Evolutionary conservation across 2,797 vertebrate genomes (phyloP).

Genomic region (Anableps anableps): DNA sequence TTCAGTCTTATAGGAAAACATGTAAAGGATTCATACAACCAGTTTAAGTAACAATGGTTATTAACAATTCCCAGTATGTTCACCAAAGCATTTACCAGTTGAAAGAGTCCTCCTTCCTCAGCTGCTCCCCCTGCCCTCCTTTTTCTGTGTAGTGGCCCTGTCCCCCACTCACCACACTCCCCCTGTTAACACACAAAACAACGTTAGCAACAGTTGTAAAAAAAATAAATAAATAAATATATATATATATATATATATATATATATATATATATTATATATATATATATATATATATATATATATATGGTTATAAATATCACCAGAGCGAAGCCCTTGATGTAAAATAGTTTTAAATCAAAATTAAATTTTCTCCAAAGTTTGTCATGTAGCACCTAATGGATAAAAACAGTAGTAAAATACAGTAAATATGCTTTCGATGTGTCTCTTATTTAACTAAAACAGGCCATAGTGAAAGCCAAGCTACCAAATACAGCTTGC

Average conservation of each 20-base stretch:
- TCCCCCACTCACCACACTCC: slow-evolving; percentile 54
- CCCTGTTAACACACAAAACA: slow-evolving; percentile 50
- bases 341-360: not conserved
- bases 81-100: slow-evolving; percentile 53
- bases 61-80: not conserved
- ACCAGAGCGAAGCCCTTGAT: not conserved
- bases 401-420: not conserved
- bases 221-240: not conserved
- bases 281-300: too few species aligned
- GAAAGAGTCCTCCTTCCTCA: slow-evolving; percentile 47
- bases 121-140: slow-evolving; percentile 51
- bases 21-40: not conserved
- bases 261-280: too few species aligned
- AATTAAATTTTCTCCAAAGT: not conserved
- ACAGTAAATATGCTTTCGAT: not conserved
- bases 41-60: not conserved
- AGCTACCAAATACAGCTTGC: not conserved
- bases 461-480: not conserved
- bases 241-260: too few species aligned
- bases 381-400: not conserved
- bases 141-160: slow-evolving; percentile 54
- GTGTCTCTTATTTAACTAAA: not conserved
- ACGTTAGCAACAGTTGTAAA: not conserved
- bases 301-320: too few species aligned
- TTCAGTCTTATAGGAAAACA: not conserved